Conservation (phyloP, 2,797 vertebrate genomes). For the Telmatherina bonti region DNA sequence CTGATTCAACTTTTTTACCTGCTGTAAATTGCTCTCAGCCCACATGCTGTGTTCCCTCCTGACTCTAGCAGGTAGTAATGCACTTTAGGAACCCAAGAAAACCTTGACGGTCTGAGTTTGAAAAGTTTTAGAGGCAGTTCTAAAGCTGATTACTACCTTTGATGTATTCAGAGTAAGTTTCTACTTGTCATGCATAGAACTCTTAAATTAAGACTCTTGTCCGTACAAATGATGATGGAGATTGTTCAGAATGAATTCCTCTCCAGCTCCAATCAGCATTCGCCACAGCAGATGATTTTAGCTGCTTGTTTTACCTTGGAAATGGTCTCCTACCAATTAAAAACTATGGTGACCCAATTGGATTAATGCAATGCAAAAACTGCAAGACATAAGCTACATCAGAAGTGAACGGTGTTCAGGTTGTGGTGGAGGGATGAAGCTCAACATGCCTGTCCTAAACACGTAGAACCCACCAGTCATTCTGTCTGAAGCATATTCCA, state of each 20-base stretch:
- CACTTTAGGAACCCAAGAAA: background rate
- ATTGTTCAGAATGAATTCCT: background rate
- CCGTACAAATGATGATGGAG: background rate
- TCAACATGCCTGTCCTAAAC: too few species aligned
- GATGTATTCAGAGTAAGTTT: background rate
- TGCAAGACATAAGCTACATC: too few species aligned
- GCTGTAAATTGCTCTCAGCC: background rate
- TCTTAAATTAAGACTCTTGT: too few species aligned
- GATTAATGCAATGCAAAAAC: too few species aligned
- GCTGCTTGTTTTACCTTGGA: background rate
- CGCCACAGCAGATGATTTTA: background rate
- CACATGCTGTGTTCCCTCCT: background rate
- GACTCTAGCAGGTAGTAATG: background rate
- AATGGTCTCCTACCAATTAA: background rate
- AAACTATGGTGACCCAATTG: too few species aligned
- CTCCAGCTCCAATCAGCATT: background rate
- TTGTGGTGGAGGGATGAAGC: too few species aligned
- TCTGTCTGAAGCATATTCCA: too few species aligned
- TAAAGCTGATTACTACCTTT: background rate
- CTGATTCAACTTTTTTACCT: background rate
- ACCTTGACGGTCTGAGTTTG: background rate
- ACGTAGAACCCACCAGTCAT: too few species aligned
- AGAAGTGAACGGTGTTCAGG: too few species aligned
- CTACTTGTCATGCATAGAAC: background rate
- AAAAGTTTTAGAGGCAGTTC: background rate